These are phyloP conservation scores for Anableps anableps DNA, from an alignment of 2,797 vertebrate species.

Conservation along the genomic window DNA sequence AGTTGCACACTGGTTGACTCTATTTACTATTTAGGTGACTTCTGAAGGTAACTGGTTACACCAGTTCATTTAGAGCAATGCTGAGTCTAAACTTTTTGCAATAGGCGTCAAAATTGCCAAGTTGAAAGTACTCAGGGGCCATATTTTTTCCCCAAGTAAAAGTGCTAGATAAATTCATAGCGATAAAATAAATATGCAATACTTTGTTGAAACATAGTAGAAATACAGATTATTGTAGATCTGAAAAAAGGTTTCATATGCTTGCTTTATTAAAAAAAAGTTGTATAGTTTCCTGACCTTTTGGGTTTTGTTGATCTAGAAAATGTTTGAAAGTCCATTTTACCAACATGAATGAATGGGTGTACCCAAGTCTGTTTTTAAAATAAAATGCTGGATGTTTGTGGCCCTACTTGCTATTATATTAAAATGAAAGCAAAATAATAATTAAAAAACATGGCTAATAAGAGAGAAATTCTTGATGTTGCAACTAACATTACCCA, in stretches of 20 bases:
- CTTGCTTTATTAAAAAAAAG: not conserved
- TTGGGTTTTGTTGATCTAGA: not conserved
- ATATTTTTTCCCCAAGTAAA: not conserved
- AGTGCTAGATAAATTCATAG: not conserved
- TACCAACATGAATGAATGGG: not conserved
- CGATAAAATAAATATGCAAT: not conserved
- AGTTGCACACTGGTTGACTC: too few relatives aligned
- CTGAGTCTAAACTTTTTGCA: too few relatives aligned
- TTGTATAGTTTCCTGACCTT: not conserved
- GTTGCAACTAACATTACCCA: not conserved
- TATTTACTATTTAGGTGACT: too few relatives aligned
- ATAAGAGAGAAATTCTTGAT: not conserved
- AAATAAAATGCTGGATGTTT: not conserved
- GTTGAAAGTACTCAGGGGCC: not conserved
- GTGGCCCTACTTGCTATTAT: not conserved
- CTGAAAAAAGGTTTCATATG: not conserved
- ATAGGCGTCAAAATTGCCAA: too few relatives aligned
- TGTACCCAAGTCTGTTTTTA: not conserved
- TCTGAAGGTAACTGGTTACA: too few relatives aligned
- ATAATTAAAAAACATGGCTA: not conserved
- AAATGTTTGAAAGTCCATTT: not conserved
- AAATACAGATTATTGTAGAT: not conserved
- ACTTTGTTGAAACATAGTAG: not conserved
- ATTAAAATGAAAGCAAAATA: not conserved
- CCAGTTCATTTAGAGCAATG: too few relatives aligned